Evolutionary conservation across 2,888 invertebrate species (phyloP), one percentile per base, ranked within the genome.

Genomic region (Magallana nippona): DNA sequence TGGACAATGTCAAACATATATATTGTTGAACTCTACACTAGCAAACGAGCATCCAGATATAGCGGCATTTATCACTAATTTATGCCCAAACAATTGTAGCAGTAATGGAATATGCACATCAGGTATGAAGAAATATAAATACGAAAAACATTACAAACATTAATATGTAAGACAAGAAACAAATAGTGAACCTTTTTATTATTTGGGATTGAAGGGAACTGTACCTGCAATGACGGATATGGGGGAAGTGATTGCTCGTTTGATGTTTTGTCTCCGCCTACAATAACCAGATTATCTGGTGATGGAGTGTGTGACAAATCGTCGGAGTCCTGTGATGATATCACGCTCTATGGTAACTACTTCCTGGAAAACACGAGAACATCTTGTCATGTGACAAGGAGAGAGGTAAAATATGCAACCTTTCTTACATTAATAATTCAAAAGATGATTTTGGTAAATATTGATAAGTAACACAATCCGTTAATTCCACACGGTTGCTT

Each of bases 181-280:
- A 44, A 44, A 44, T 44, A 44, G 8, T 44, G 44, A 44, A 44
- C 44, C 44, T 44, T 44, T 8, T 27, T 27, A 27, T 27, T 27
- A 27, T 44, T 44, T 44, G 44, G 5, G 44, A 44, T 44, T 44
- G 44, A 10, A 62, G 62, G 62, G 22, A 62, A 62, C 22, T 62
- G 62, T 62, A 62, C 62, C 8, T 62, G 62, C 22, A 22, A 62
- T 10, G n/a, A 62, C 19, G 62, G 62, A 62, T 62, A 62, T 11
- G 62, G 62, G n/a, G 62, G 62, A 19, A 62, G 62, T 11, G 62
- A 62, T 19, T 62, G 62, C 11, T 62, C 62, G 11, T 62, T 62
- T 62, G 10, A 62, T 3, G 19, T 10, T 19, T 62, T 62, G 22
- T 17, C 62, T 22, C 62, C 62, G 10, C 62, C 62, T 2, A 62